Evolutionary conservation across 2,113 vertebrate genomes (phyloP), one percentile per base, ranked within the genome.

Genomic region (Vulpes vulpes): DNA sequence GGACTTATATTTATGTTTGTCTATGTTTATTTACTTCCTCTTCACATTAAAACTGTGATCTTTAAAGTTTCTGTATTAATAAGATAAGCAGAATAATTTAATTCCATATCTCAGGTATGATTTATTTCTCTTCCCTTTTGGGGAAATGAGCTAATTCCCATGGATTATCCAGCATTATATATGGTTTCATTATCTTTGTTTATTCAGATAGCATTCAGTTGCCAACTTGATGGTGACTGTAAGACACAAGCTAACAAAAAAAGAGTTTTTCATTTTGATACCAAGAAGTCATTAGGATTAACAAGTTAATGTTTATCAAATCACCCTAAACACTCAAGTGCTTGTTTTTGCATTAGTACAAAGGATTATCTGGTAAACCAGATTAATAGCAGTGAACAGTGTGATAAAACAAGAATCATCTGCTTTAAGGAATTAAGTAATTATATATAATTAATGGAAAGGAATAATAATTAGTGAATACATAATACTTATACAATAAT

Each of bases 371-470:
- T 86, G 22, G 88, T 91, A 96, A 97, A 32, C 60, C 87, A 98
- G 91, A 96, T 97, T 97, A 97, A 80, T 35, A 94, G 79, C 96
- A 92, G 32, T 91, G 81, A 98, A 94, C 83, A 97, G 93, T 86
- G 85, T 67, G 65, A 78, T 84, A 96, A 97, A 97, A 93, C 74
- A 92, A 90, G 93, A 97, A 62, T 97, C 97, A 97, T 96, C 94
- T 98, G 92, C 92, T 96, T 94, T 97, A 79, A 97, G 84, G 92
- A 96, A 97, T 97, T 97, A 96, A 71, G 87, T 96, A 97, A 98
- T 97, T 96, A 96, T 82, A 83, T 84, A 92, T 96, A 97, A 98
- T 97, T 97, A 98, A 97, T 97, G 84, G 87, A 95, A 97, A 98
- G 71, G 57, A 96, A 98, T 94, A 97, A 97, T 97, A 96, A 98